Evolutionary conservation across 2,888 invertebrate species (phyloP).

Genomic region (Heliconius cydno): DNA sequence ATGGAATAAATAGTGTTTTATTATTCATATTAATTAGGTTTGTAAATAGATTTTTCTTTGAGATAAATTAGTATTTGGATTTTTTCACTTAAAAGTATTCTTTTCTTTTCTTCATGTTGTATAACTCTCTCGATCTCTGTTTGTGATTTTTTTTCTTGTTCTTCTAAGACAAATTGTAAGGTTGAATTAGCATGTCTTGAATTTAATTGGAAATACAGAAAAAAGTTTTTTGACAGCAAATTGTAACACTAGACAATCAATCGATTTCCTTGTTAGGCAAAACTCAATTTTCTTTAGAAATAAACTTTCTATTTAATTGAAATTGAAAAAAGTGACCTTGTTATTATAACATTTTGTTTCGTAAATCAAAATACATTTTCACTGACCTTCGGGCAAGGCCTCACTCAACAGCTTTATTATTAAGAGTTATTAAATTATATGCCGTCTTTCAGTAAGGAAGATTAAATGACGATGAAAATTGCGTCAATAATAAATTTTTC

Average conservation of each 20-base stretch:
- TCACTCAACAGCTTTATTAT: slow-evolving; percentile 15
- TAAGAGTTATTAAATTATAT: slow-evolving; percentile 40
- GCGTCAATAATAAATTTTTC: background rate
- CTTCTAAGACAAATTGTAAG: no score
- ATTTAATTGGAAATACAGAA: no score
- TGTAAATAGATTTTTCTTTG: background rate
- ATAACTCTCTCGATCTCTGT: no score
- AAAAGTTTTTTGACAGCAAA: no score
- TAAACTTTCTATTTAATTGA: background rate
- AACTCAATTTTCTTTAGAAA: background rate
- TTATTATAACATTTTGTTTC: background rate
- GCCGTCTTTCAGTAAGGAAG: slow-evolving; percentile 30
- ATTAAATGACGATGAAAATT: slow-evolving; percentile 40
- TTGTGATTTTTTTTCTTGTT: no score
- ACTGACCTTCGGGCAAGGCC: slow-evolving; percentile 13
- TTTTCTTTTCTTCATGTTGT: no score
- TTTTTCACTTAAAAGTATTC: background rate
- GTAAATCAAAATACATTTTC: background rate
- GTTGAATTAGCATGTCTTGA: no score
- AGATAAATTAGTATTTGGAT: background rate
- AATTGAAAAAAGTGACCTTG: background rate
- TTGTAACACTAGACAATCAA: no score
- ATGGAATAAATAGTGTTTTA: slow-evolving; percentile 23
- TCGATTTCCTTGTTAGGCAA: no score
- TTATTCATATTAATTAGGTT: background rate